A percentile compares a stretch with the other conserved stretches of the same genome.
Conservation (phyloP, 1,140 invertebrate genomes). For the Rhagoletis zephyria region DNA sequence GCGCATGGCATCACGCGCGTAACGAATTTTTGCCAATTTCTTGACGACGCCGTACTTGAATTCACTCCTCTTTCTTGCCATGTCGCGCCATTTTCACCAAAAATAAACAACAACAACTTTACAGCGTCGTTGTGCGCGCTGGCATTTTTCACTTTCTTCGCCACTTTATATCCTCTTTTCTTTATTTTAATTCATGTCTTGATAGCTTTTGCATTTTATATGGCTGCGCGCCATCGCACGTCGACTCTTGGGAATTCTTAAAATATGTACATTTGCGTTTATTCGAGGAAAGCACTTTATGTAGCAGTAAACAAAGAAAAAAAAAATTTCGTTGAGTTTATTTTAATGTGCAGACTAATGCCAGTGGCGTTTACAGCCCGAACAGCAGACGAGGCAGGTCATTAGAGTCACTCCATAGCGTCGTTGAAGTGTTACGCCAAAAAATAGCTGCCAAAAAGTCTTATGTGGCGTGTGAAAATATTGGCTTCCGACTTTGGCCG, state of each 20-base stretch:
- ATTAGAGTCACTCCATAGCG: conserved; percentile 25
- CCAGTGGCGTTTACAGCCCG: not conserved
- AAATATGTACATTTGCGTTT: conserved; percentile 18
- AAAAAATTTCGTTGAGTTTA: conserved; percentile 31
- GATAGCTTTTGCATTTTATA: conserved; percentile 37
- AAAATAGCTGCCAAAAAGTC: conserved; percentile 23
- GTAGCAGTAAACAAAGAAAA: not conserved
- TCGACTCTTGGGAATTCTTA: conserved; percentile 18
- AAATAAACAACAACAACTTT: not conserved
- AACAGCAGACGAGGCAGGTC: not conserved
- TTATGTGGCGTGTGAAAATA: not conserved
- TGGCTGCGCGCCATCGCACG: conserved; percentile 3
- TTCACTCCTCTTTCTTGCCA: not conserved
- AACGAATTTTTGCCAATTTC: conserved; percentile 38
- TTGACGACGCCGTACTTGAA: conserved; percentile 27
- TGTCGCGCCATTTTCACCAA: not conserved
- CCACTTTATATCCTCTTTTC: not conserved
- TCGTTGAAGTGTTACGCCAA: not conserved
- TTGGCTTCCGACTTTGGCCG: not conserved
- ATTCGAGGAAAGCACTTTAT: conserved; percentile 6
- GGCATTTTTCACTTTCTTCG: conserved; percentile 15
- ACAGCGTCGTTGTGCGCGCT: not conserved
- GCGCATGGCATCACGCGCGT: not conserved
- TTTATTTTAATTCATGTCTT: not conserved
- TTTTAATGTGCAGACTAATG: conserved; percentile 6